Evolutionary conservation across 1,140 invertebrate genomes (phyloP).

Genomic region (Thereuonema tuberculata): DNA sequence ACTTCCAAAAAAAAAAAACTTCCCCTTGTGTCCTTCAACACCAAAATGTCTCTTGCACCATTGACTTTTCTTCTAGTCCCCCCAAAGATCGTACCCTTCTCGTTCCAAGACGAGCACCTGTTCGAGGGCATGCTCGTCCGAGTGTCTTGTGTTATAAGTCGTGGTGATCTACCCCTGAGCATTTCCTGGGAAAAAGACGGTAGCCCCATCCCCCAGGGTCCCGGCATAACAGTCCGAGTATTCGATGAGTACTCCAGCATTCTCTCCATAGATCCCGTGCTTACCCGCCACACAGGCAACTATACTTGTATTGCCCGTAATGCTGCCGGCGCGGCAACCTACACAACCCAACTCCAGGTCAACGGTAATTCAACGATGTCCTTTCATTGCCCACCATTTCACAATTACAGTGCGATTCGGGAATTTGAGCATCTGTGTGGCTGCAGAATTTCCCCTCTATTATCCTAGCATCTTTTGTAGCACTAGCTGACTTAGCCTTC

Average conservation of each 20-base stretch:
- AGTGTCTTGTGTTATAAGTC: conserved; percentile 54
- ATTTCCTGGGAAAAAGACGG: conserved; percentile 45
- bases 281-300: conserved; percentile 46
- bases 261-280: conserved; percentile 32
- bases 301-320: conserved; percentile 32
- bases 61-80: conserved; percentile 37
- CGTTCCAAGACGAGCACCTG: conserved; percentile 43
- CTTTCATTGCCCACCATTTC: not conserved
- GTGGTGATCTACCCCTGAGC: conserved; percentile 53
- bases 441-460: too few species aligned
- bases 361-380: conserved; percentile 24
- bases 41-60: conserved; percentile 19
- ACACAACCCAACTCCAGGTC: conserved; percentile 38
- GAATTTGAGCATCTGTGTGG: too few species aligned
- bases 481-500: too few species aligned
- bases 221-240: conserved; percentile 27
- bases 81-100: conserved; percentile 49
- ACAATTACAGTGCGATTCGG: too few species aligned
- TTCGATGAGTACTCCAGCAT: conserved; percentile 29
- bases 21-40: not conserved
- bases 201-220: conserved; percentile 25
- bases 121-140: conserved; percentile 51
- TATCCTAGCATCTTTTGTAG: too few species aligned
- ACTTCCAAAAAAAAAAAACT: not conserved
- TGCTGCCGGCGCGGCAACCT: conserved; percentile 40